A percentile compares a stretch with the other conserved stretches of the same genome.
These are phyloP conservation scores for Lysandra coridon DNA, from an alignment of 2,888 invertebrate genomes.

Conservation along the genomic window DNA sequence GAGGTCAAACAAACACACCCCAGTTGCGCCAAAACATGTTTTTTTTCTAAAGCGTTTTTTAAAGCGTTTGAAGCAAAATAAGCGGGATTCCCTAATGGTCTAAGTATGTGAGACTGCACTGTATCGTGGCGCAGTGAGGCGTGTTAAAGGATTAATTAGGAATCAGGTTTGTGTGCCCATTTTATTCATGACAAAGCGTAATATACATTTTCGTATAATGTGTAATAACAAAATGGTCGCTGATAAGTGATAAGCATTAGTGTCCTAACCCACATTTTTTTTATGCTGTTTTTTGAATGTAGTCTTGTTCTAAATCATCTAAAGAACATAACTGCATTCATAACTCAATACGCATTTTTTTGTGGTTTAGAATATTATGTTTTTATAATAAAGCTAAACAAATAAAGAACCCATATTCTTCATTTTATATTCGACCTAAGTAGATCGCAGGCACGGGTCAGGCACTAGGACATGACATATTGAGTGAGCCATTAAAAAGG, in stretches of 20 bases:
- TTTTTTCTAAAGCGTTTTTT: neutral
- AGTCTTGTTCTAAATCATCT: no score
- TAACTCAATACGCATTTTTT: no score
- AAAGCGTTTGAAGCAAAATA: neutral
- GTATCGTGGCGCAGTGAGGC: neutral
- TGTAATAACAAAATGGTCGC: neutral
- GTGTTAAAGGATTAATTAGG: neutral
- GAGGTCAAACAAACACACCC: conserved; percentile 3
- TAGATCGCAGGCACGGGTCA: neutral
- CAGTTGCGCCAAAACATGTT: neutral
- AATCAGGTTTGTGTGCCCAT: neutral
- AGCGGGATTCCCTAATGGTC: neutral
- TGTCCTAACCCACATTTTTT: no score
- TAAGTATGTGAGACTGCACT: neutral
- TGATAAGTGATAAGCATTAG: no score
- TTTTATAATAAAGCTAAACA: neutral
- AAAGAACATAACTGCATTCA: no score
- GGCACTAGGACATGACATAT: neutral
- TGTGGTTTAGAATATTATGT: no score
- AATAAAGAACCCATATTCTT: neutral
- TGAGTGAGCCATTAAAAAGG: conserved; percentile 11
- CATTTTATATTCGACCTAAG: neutral
- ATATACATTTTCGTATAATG: neutral
- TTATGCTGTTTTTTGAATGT: no score
- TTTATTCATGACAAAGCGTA: neutral